These are phyloP conservation scores for Brachionus koreanus DNA, from an alignment of 1,140 invertebrate genomes.

Conservation along the genomic window DNA sequence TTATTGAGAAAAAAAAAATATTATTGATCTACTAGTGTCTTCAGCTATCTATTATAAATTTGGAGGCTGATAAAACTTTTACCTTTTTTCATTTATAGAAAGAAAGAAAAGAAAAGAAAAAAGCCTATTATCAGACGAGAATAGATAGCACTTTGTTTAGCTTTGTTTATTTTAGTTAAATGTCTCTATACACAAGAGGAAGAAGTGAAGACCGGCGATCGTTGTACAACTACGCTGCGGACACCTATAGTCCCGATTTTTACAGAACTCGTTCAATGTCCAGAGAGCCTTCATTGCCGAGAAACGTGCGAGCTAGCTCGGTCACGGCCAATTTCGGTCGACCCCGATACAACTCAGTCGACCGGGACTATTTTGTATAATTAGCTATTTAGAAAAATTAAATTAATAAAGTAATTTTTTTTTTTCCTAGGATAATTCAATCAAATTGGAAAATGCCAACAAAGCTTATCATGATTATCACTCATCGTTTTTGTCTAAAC, in stretches of 20 bases:
- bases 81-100: neutral
- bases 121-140: neutral
- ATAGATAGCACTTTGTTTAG: neutral
- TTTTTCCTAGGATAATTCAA: neutral
- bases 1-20: neutral
- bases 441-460: conserved; percentile 29
- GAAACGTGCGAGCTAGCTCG: neutral
- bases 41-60: neutral
- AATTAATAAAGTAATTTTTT: too few relatives aligned
- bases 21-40: neutral
- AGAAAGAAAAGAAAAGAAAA: neutral
- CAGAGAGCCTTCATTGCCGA: neutral
- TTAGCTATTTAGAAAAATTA: too few relatives aligned
- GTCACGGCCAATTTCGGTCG: neutral
- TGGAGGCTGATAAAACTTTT: neutral
- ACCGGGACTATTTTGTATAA: neutral
- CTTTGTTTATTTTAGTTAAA: neutral
- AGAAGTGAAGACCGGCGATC: conserved; percentile 7
- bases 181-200: conserved; percentile 31
- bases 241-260: neutral
- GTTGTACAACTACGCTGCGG: conserved; percentile 10
- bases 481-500: conserved; percentile 26
- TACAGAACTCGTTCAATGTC: conserved; percentile 8
- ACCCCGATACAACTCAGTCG: neutral
- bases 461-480: conserved; percentile 41